Base-by-base conservation (phyloP, 2,888 invertebrate species). In the Oxystoma pomonae region DNA sequence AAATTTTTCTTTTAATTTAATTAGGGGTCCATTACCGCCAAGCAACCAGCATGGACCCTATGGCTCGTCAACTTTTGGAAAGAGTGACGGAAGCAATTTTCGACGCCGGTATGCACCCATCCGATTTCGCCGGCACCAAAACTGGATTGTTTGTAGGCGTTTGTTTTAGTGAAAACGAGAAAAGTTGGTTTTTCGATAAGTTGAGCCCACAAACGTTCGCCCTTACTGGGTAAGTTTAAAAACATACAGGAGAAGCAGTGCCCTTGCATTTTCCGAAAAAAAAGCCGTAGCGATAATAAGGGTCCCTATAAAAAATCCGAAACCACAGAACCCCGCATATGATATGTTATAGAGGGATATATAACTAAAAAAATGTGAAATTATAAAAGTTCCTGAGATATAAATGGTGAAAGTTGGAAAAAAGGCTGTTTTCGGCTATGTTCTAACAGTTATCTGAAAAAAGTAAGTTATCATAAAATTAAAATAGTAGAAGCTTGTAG, bases 111-210 rank as follows among this genome's bases (percentile, higher is more conserved):
- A 81, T 82, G 49, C 88, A 90, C 76, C 92, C 92, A 0, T 82
- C 84, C 58, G 85, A 86, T 59, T 77, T 93, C 5, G 83, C 87
- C 21, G 91, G 90, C 60, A 85, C 87, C 1, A 88, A 85, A 68
- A 91, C 90, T 0, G 94, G 92, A 7, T 92, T 93, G 7, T 93
- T 90, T 77, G 84, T 92, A 21, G 93, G 92, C 0, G 85, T 87
- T 52, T 90, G 90, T 74, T 88, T 87, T 74, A 90, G 90, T 0
- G 94, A 94, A 73, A 87, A 89, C 0, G 90, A 90, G 73, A 90
- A 90, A 73, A 87, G 86, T 7, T 87, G 89, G 85, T 86, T 90
- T 69, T 86, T 90, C 73, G 89, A 91, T 72, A 85, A 87, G 58
- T 85, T 89, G 76, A 85, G 85, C 74, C 83, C 83, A 74, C 82